A percentile compares a stretch with the other conserved stretches of the same genome.
These are phyloP conservation scores for Acrobasis repandana DNA, from an alignment of 2,888 invertebrate genomes.

Conservation along the genomic window DNA sequence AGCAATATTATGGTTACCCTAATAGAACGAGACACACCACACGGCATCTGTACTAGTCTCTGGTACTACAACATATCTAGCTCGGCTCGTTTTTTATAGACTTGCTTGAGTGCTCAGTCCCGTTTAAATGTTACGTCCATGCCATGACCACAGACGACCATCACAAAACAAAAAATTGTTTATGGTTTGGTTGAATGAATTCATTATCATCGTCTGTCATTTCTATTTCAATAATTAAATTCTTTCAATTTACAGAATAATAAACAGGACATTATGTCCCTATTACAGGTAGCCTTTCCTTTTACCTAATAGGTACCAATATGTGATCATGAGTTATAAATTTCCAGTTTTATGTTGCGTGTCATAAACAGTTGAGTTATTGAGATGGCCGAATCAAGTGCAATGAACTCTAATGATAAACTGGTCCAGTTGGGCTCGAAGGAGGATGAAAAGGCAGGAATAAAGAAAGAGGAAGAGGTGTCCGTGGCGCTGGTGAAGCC, in stretches of 20 bases:
- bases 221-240: conserved; percentile 1
- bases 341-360: background rate
- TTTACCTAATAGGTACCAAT: background rate
- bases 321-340: background rate
- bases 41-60: too few relatives aligned
- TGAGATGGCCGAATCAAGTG: conserved; percentile 61
- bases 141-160: conserved; percentile 8
- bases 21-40: too few relatives aligned
- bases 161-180: background rate
- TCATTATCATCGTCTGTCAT: conserved; percentile 11
- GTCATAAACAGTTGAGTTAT: background rate
- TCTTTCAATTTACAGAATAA: conserved; percentile 4
- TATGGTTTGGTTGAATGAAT: conserved; percentile 14
- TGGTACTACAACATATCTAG: too few relatives aligned
- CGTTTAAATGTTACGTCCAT: too few relatives aligned
- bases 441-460: conserved; percentile 40
- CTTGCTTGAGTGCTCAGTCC: too few relatives aligned
- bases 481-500: conserved; percentile 48
- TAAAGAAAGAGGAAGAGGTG: conserved; percentile 56
- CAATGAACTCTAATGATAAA: conserved; percentile 54
- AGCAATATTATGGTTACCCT: too few relatives aligned
- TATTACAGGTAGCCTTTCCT: background rate
- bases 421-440: conserved; percentile 40
- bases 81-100: too few relatives aligned
- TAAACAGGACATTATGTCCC: background rate